phyloP scores from a whole-genome alignment of 1,140 invertebrate genomes.

The Anoplophora glabripennis region DNA sequence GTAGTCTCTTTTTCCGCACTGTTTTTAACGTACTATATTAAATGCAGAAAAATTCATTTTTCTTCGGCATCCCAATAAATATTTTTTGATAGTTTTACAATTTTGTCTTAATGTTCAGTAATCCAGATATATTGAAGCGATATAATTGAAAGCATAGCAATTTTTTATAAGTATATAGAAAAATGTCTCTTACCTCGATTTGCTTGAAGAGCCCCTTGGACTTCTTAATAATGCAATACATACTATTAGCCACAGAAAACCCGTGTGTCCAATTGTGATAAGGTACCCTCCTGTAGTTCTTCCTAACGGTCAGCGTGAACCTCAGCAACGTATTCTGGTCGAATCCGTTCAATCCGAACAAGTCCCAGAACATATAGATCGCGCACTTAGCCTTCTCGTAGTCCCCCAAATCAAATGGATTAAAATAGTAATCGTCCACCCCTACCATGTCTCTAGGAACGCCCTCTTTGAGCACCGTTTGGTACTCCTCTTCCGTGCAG shows the following conservation, averaged over 20 bases:
- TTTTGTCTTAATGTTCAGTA: too few species aligned
- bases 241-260: constrained; percentile 79
- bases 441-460: constrained; percentile 44
- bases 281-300: constrained; percentile 78
- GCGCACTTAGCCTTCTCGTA: constrained; percentile 67
- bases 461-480: constrained; percentile 50
- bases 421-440: constrained; percentile 67
- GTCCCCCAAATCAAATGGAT: constrained; percentile 66
- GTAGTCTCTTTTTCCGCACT: too few species aligned
- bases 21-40: too few species aligned
- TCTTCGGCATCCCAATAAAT: too few species aligned
- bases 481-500: constrained; percentile 69
- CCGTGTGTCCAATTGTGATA: constrained; percentile 88
- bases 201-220: constrained; percentile 56
- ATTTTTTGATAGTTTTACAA: too few species aligned
- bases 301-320: constrained; percentile 77
- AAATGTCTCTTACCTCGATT: constrained; percentile 55
- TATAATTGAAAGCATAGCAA: too few species aligned
- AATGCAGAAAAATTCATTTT: too few species aligned
- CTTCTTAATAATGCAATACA: constrained; percentile 73
- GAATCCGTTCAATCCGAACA: constrained; percentile 53
- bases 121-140: too few species aligned
- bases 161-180: too few species aligned
- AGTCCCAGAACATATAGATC: constrained; percentile 76
- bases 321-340: constrained; percentile 61